Conservation (phyloP, 2,888 invertebrate genomes). For the Cryptocheilus praepositus region DNA sequence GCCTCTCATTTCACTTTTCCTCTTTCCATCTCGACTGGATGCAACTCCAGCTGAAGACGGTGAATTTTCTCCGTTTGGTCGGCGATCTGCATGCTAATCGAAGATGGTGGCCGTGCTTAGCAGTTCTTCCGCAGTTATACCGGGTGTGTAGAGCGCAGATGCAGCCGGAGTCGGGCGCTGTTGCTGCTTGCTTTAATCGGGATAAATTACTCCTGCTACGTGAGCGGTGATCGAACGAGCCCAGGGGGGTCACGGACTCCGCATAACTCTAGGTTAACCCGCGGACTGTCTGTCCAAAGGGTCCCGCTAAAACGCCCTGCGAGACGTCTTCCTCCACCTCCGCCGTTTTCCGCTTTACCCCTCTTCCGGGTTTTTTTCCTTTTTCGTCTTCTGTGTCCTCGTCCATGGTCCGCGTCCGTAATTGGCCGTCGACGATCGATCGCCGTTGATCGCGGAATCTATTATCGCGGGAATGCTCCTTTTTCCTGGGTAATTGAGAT, state of each 20-base stretch:
- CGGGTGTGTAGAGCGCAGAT: conserved; percentile 14
- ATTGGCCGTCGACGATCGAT: background rate
- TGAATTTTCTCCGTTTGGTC: conserved; percentile 45
- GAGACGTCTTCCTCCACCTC: no score
- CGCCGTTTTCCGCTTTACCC: background rate
- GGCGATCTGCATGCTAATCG: conserved; percentile 49
- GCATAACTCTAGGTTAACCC: conserved; percentile 45
- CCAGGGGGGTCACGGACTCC: conserved; percentile 45
- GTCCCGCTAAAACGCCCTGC: no score
- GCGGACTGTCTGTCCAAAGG: conserved; percentile 12
- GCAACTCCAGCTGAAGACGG: conserved; percentile 16
- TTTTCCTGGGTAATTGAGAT: no score
- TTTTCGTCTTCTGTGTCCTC: no score
- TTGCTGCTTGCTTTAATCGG: conserved; percentile 58
- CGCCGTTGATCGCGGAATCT: no score
- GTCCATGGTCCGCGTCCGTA: no score
- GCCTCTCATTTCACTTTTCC: no score
- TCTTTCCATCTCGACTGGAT: no score
- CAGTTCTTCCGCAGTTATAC: conserved; percentile 25
- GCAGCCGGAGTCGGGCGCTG: conserved; percentile 28
- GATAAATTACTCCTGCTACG: conserved; percentile 61
- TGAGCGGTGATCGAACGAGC: conserved; percentile 57
- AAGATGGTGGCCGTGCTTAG: conserved; percentile 24
- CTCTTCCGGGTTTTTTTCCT: background rate
- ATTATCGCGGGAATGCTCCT: no score